Percentiles rank a stretch among this genome's conserved stretches.
Conservation (phyloP, 2,113 vertebrate species). For the Pristiophorus japonicus region DNA sequence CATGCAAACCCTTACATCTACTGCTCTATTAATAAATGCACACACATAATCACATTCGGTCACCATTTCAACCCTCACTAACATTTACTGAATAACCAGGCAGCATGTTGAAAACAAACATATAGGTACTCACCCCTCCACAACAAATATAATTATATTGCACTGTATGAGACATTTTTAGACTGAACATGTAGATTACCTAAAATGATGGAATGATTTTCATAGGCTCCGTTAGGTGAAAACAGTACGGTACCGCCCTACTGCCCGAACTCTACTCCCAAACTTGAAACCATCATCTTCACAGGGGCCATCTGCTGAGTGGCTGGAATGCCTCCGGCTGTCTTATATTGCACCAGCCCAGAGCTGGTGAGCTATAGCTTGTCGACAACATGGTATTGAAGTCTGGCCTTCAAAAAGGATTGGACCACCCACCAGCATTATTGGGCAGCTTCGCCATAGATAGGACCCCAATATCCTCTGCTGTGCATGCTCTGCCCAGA, state of each 20-base stretch:
- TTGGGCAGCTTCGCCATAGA: background rate
- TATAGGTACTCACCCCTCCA: background rate
- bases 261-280: too few relatives aligned
- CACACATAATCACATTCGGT: background rate
- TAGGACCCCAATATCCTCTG: background rate
- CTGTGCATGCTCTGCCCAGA: background rate
- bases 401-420: too few relatives aligned
- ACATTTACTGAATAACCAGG: background rate
- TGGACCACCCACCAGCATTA: too few relatives aligned
- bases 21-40: too few relatives aligned
- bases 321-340: too few relatives aligned
- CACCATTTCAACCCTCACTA: background rate
- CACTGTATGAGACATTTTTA: background rate
- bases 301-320: too few relatives aligned
- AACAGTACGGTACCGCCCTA: background rate
- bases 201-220: background rate
- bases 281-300: too few relatives aligned
- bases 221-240: background rate
- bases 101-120: background rate
- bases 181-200: background rate
- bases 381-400: too few relatives aligned
- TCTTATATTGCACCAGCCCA: too few relatives aligned
- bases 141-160: background rate
- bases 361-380: too few relatives aligned
- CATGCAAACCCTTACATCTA: background rate